These are phyloP conservation scores for Puma concolor DNA, from an alignment of 2,113 vertebrate genomes.

Conservation along the genomic window DNA sequence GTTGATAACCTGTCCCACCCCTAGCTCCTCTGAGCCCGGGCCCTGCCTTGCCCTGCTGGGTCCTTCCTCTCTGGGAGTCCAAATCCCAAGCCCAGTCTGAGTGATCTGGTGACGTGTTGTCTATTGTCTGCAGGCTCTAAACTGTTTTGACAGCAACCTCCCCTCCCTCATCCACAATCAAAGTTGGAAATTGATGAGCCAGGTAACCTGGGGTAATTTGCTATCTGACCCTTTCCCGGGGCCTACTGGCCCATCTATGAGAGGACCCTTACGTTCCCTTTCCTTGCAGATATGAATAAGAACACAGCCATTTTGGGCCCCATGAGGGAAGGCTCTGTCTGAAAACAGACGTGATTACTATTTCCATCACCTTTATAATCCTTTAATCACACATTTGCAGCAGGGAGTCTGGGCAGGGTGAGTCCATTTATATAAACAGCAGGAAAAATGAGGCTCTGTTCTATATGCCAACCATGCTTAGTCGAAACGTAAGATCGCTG, in stretches of 20 bases:
- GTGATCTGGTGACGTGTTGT: background rate
- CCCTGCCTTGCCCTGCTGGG: background rate
- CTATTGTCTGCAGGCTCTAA: background rate
- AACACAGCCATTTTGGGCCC: slow-evolving; percentile 28
- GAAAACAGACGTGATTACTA: slow-evolving; percentile 75
- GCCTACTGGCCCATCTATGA: background rate
- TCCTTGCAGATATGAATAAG: slow-evolving; percentile 26
- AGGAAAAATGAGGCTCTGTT: slow-evolving; percentile 53
- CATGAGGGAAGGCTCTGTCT: slow-evolving; percentile 50
- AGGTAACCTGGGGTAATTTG: background rate
- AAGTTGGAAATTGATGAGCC: background rate
- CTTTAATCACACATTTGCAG: slow-evolving; percentile 77
- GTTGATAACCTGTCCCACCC: background rate
- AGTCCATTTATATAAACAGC: slow-evolving; percentile 71
- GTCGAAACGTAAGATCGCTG: background rate
- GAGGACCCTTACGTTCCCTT: background rate
- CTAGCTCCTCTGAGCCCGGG: background rate
- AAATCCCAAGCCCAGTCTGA: background rate
- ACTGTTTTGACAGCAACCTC: background rate
- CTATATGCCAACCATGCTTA: slow-evolving; percentile 55
- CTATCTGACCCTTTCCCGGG: background rate
- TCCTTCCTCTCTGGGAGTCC: background rate
- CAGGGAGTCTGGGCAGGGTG: slow-evolving; percentile 59
- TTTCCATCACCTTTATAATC: slow-evolving; percentile 79
- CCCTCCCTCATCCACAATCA: fast-evolving